Evolutionary conservation across 92 coral and sea anemone genomes (phyloP).

Genomic region (Anthopleura xanthogrammica): DNA sequence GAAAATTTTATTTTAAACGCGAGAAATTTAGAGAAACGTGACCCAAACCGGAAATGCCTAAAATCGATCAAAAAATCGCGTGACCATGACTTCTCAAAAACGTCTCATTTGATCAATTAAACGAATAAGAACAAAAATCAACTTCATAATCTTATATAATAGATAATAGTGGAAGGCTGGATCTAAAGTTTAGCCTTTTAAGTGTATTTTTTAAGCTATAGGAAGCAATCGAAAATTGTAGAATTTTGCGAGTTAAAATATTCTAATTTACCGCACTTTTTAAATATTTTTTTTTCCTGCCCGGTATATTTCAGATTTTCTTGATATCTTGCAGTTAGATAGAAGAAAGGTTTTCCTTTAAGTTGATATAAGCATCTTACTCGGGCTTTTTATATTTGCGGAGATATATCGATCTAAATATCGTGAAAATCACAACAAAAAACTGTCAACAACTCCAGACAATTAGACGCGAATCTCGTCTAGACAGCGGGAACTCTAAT

Average conservation of each 20-base stretch:
- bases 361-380: neutral
- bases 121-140: too few relatives aligned
- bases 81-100: too few relatives aligned
- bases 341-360: neutral
- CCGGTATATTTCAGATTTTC: neutral
- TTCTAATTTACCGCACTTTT: neutral
- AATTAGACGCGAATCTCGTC: neutral
- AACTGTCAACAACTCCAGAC: conserved; percentile 8
- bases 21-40: too few relatives aligned
- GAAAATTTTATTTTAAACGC: too few relatives aligned
- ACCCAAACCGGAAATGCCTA: too few relatives aligned
- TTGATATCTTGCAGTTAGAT: neutral
- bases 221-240: neutral
- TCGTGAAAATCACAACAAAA: conserved; percentile 10
- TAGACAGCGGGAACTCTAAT: too few relatives aligned
- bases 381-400: neutral
- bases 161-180: too few relatives aligned
- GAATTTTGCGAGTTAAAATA: neutral
- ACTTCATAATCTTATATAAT: too few relatives aligned
- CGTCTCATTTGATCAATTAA: too few relatives aligned
- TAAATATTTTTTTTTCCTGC: neutral
- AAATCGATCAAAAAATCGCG: too few relatives aligned
- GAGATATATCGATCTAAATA: neutral
- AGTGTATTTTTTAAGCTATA: too few relatives aligned
- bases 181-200: too few relatives aligned